Percentiles rank a stretch among this genome's conserved stretches.
Conservation (phyloP, 2,797 vertebrate genomes). For the Avahi laniger region DNA sequence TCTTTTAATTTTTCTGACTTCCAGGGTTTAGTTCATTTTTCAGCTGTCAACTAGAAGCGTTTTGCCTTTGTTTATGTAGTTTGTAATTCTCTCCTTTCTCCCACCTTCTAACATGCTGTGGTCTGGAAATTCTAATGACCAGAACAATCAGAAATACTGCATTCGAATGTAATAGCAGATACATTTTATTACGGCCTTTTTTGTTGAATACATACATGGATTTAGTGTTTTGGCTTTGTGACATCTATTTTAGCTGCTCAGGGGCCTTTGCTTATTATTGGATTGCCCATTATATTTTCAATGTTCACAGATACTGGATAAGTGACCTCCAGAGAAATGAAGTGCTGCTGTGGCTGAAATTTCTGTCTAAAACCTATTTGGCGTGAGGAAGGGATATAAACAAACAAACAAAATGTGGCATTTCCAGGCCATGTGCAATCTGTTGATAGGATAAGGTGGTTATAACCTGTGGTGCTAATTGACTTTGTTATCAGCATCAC, state of each 20-base stretch:
- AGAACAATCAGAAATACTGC: background rate
- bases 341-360: background rate
- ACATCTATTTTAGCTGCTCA: background rate
- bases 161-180: background rate
- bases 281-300: conserved; percentile 1
- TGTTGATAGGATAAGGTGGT: background rate
- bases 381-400: background rate
- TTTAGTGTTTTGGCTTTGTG: conserved; percentile 5
- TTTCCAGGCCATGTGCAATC: conserved; percentile 37
- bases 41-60: background rate
- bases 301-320: background rate
- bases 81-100: background rate
- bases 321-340: conserved; percentile 2
- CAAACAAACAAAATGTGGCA: conserved; percentile 24
- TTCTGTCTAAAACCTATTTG: conserved; percentile 31
- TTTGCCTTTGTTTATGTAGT: background rate
- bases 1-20: conserved; percentile 40
- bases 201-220: background rate
- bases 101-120: background rate
- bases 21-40: conserved; percentile 13
- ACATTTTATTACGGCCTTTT: background rate
- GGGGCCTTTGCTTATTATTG: conserved; percentile 9
- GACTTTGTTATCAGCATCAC: background rate
- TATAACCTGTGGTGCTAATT: background rate
- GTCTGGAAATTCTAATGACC: conserved; percentile 2